Evolutionary conservation across 2,797 vertebrate species (phyloP), one percentile per base, ranked within the genome.

Genomic region (Pipistrellus kuhlii): DNA sequence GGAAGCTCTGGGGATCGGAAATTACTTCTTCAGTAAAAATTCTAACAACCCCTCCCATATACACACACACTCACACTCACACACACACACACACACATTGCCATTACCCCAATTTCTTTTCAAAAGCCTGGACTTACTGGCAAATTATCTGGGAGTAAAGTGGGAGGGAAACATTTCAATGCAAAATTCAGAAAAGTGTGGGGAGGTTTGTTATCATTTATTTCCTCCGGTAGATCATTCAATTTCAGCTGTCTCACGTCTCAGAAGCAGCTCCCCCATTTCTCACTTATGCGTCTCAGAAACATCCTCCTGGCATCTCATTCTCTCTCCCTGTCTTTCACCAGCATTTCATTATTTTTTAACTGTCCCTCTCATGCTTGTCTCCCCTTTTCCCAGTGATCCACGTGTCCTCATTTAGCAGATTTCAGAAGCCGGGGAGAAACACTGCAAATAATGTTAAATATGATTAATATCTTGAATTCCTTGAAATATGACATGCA

Each of bases 401-500:
- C 95, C 97, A 91, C 95, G 80, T 85, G 96, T 96, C 97, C 97
- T 95, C 95, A 78, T 96, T 90, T 51, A 91, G 93, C 97, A 94
- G 90, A 97, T 98, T 81, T 95, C 94, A 83, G 96, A 96, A 90
- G 94, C 96, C 93, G 48, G 94, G 55, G 68, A 89, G 93, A 83
- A 88, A 92, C 44, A 71, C 44, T 96, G 96, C 97, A 97, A 98
- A 97, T 96, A 97, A 97, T 92, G 97, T 97, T 98, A 97, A 97
- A 97, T 92, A 97, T 94, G 97, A 98, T 98, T 98, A 98, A 98
- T 98, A 97, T 97, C 95, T 85, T 77, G 90, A 97, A 97, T 98
- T 98, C 98, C 96, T 96, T 97, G 97, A 97, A 98, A 98, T 97
- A 97, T 97, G 98, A 97, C 97, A 97, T 96, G 98, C 98, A 97